Percentiles rank a stretch among this genome's conserved stretches.
phyloP scores from a whole-genome alignment of 1,140 invertebrate species.

The Neodiprion fabricii region DNA sequence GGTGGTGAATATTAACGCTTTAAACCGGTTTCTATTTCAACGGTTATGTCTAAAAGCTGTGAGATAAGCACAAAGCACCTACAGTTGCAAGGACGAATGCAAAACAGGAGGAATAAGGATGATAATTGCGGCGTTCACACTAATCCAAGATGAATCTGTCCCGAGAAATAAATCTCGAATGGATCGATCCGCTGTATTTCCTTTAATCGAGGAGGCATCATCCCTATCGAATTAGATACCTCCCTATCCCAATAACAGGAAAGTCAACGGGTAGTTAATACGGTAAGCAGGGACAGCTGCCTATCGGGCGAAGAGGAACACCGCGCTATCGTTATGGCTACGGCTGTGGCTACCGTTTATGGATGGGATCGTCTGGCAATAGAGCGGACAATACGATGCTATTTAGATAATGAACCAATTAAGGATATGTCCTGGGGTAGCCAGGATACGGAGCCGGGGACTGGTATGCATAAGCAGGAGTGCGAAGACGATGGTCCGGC shows the following conservation, averaged over 20 bases:
- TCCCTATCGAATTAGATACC: no score
- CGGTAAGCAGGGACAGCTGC: background rate
- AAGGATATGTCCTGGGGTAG: background rate
- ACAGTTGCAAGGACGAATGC: background rate
- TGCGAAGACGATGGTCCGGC: background rate
- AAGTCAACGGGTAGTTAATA: background rate
- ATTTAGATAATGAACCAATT: constrained; percentile 8
- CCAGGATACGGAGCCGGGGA: background rate
- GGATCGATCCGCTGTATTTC: background rate
- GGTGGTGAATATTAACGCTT: background rate
- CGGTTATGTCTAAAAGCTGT: background rate
- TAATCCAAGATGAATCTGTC: background rate
- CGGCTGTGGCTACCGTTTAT: background rate
- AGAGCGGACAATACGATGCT: constrained; percentile 6
- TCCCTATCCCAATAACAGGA: background rate
- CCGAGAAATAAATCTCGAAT: background rate
- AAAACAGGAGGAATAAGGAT: background rate
- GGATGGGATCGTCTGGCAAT: constrained; percentile 1
- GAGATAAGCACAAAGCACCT: background rate
- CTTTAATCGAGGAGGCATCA: no score
- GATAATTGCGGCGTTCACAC: background rate
- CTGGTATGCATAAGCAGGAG: constrained; percentile 4
- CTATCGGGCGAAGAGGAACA: background rate
- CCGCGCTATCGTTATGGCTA: background rate
- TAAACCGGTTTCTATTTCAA: background rate